Percentiles rank a stretch among this genome's conserved stretches.
Conservation (phyloP, 1,140 invertebrate genomes). For the Charaxes varanes region DNA sequence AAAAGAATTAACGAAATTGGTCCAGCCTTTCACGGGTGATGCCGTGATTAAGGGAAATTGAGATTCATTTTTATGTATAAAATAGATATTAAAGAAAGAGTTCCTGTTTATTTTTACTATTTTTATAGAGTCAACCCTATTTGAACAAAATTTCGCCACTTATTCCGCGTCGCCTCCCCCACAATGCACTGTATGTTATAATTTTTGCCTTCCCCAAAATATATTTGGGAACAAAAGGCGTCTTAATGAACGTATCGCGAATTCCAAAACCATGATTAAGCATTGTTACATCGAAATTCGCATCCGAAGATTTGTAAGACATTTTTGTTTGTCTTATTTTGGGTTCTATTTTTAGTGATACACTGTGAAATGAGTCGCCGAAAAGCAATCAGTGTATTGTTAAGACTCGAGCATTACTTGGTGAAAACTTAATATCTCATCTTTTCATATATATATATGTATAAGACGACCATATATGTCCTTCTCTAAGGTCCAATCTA, state of each 20-base stretch:
- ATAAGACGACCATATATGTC: too few species aligned
- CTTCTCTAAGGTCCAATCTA: too few species aligned
- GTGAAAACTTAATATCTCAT: not conserved
- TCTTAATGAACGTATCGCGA: slow-evolving; percentile 67
- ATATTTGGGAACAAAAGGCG: slow-evolving; percentile 64
- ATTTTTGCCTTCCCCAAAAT: slow-evolving; percentile 70
- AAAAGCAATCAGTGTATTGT: slow-evolving; percentile 11
- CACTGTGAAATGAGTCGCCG: slow-evolving; percentile 14
- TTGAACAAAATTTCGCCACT: slow-evolving; percentile 41
- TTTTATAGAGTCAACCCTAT: too few species aligned
- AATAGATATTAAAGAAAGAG: too few species aligned
- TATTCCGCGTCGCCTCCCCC: slow-evolving; percentile 51
- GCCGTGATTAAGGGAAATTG: too few species aligned
- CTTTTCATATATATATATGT: too few species aligned
- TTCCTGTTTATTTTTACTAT: too few species aligned
- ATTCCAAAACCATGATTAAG: slow-evolving; percentile 65
- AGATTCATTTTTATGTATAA: too few species aligned
- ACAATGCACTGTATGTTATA: slow-evolving; percentile 68
- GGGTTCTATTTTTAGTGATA: slow-evolving; percentile 18
- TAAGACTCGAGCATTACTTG: not conserved
- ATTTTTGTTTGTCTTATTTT: slow-evolving; percentile 35
- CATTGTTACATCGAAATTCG: slow-evolving; percentile 51
- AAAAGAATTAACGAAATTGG: too few species aligned
- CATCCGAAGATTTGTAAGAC: slow-evolving; percentile 25
- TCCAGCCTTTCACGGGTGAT: too few species aligned